These are phyloP conservation scores for Aphidius ervi DNA, from an alignment of 1,140 invertebrate genomes.

Conservation along the genomic window DNA sequence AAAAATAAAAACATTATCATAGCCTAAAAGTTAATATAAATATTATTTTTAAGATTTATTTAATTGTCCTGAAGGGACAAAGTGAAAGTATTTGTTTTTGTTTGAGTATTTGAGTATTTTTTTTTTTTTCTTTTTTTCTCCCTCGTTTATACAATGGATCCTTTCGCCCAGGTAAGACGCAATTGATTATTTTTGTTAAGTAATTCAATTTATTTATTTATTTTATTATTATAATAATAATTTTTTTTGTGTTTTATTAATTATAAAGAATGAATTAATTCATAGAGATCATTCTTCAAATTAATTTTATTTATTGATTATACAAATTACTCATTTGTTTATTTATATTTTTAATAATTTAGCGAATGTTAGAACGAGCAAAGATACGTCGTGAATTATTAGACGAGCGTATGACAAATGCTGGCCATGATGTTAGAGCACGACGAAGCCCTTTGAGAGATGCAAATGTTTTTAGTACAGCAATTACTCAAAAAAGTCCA, in stretches of 20 bases:
- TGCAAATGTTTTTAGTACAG: constrained; percentile 38
- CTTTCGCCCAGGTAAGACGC: constrained; percentile 40
- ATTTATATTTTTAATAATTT: constrained; percentile 18
- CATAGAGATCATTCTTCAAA: background rate
- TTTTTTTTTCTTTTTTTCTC: background rate
- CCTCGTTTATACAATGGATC: constrained; percentile 35
- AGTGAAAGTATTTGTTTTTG: background rate
- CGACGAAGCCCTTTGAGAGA: constrained; percentile 48
- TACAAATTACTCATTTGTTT: background rate
- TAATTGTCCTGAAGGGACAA: background rate
- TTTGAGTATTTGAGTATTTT: background rate
- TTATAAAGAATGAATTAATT: no score
- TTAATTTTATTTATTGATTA: background rate
- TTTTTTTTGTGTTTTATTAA: background rate
- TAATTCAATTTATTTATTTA: background rate
- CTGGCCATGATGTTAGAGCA: constrained; percentile 44
- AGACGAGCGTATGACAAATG: constrained; percentile 47
- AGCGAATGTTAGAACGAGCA: constrained; percentile 56
- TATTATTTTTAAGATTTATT: background rate
- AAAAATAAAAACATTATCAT: no score
- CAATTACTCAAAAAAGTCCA: no score
- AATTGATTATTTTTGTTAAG: background rate
- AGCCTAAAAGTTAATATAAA: no score
- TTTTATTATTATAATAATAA: background rate
- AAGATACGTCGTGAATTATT: constrained; percentile 56